Percentiles rank a stretch among this genome's conserved stretches.
Conservation (phyloP, 2,888 invertebrate species). For the Ophioninae sp. region DNA sequence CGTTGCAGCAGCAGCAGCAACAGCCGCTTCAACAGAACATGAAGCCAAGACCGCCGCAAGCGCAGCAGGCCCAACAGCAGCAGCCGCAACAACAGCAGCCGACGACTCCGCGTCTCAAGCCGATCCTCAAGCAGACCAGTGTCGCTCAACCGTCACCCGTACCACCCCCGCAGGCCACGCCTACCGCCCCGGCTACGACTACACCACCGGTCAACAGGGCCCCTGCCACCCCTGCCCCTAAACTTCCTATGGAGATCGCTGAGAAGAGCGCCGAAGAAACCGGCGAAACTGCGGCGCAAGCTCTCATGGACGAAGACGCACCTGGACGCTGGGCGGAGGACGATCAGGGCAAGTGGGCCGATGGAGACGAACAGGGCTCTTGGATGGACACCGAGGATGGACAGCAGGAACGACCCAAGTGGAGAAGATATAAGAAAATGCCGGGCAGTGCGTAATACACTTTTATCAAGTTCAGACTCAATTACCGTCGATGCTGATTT, state of each 20-base stretch:
- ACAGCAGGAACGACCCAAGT: slow-evolving; percentile 45
- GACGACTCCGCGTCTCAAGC: slow-evolving; percentile 74
- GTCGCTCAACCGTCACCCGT: slow-evolving; percentile 31
- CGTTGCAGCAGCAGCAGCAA: slow-evolving; percentile 32
- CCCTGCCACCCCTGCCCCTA: background rate
- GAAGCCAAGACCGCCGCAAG: slow-evolving; percentile 59
- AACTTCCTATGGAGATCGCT: background rate
- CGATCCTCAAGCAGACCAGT: slow-evolving; percentile 75
- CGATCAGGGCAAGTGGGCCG: slow-evolving; percentile 49
- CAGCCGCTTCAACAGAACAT: slow-evolving; percentile 43
- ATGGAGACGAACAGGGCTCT: slow-evolving; percentile 46
- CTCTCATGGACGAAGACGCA: slow-evolving; percentile 14
- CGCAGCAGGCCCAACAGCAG: slow-evolving; percentile 53
- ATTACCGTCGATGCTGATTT: too few relatives aligned
- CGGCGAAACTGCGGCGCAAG: background rate
- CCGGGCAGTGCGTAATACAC: slow-evolving; percentile 44
- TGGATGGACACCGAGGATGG: slow-evolving; percentile 58
- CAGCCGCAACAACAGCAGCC: slow-evolving; percentile 60
- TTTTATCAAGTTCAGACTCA: too few relatives aligned
- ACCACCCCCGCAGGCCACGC: slow-evolving; percentile 40
- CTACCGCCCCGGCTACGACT: slow-evolving; percentile 24
- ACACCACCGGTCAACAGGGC: background rate
- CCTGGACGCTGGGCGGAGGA: slow-evolving; percentile 55
- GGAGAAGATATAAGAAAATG: slow-evolving; percentile 57
- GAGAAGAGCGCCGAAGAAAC: background rate